Evolutionary conservation across 2,888 invertebrate genomes (phyloP).

Genomic region (Calameuta pallipes): DNA sequence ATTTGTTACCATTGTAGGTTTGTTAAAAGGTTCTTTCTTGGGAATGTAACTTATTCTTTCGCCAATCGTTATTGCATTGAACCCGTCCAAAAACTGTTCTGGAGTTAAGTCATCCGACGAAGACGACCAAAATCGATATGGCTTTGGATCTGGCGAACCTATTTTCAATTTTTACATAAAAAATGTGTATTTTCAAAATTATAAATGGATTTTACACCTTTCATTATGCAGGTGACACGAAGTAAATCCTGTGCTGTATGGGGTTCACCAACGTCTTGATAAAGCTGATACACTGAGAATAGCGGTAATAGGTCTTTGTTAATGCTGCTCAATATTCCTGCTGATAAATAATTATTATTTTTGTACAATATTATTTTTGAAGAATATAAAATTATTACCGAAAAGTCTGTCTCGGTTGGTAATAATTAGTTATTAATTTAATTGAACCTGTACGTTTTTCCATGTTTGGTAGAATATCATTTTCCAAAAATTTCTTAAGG

Average conservation of each 20-base stretch:
- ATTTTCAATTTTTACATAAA: background rate
- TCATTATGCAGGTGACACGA: conserved; percentile 48
- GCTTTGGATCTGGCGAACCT: conserved; percentile 6
- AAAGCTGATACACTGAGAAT: conserved; percentile 66
- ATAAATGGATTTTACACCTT: conserved; percentile 13
- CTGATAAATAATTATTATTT: background rate
- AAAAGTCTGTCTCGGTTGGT: background rate
- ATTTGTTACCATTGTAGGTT: background rate
- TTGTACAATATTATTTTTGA: background rate
- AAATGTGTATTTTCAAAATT: background rate
- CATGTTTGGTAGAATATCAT: conserved; percentile 66
- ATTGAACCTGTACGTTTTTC: conserved; percentile 65
- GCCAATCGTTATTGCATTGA: conserved; percentile 46
- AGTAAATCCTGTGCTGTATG: conserved; percentile 66
- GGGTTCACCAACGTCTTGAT: conserved; percentile 67
- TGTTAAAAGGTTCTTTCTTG: conserved; percentile 11
- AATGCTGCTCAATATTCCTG: conserved; percentile 29
- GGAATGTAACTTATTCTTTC: conserved; percentile 44
- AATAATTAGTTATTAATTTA: background rate
- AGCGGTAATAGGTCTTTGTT: conserved; percentile 64
- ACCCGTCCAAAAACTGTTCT: conserved; percentile 33
- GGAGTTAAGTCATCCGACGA: conserved; percentile 9
- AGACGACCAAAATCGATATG: conserved; percentile 2
- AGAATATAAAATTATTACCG: background rate
- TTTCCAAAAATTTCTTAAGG: conserved; percentile 69